Conservation (phyloP, 2,113 vertebrate species). For the Otis tarda region DNA sequence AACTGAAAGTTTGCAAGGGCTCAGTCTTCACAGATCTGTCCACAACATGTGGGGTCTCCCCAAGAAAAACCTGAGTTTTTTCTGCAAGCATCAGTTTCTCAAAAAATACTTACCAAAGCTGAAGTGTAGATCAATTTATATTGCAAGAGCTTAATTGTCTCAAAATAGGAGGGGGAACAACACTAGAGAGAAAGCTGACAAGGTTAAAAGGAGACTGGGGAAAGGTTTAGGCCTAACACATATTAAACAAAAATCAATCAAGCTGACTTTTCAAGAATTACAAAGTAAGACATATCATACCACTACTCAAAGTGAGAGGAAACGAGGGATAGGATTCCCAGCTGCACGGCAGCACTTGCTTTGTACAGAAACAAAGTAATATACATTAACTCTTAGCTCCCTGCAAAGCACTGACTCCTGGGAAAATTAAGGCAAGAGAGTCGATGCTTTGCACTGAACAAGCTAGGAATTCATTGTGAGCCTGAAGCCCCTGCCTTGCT, state of each 20-base stretch:
- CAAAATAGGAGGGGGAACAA: background rate
- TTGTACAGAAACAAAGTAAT: background rate
- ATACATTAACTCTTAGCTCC: background rate
- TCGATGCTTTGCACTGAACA: fast-evolving
- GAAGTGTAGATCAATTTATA: background rate
- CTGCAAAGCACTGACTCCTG: background rate
- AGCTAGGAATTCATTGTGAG: background rate
- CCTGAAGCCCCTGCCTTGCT: background rate
- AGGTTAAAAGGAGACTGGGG: slow-evolving; percentile 21
- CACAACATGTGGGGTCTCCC: background rate
- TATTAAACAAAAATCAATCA: slow-evolving; percentile 44
- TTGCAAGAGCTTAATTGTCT: background rate
- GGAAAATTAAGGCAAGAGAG: background rate
- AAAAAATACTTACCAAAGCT: slow-evolving; percentile 12
- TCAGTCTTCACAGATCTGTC: background rate
- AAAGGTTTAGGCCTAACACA: background rate
- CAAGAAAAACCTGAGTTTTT: background rate
- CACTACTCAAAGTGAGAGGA: background rate
- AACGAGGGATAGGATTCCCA: background rate
- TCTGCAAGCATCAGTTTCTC: background rate
- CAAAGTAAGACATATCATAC: background rate
- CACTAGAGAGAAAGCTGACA: background rate
- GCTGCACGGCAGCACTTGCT: background rate
- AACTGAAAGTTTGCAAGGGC: background rate
- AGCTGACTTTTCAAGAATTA: background rate